A percentile compares a stretch with the other conserved stretches of the same genome.
Evolutionary conservation across 2,888 invertebrate genomes (phyloP).

Genomic region (Morinoia aosen): DNA sequence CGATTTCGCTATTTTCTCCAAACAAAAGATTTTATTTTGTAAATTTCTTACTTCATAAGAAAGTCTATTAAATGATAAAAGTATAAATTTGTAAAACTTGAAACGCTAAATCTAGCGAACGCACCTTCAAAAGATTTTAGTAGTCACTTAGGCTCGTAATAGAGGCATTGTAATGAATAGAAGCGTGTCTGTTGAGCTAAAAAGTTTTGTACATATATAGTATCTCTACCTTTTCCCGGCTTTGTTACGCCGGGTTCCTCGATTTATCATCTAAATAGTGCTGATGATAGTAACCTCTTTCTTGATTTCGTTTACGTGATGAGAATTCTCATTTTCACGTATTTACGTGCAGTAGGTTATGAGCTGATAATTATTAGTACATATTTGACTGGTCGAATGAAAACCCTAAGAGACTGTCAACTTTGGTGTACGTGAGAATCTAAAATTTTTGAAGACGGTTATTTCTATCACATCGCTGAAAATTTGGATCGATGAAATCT

Average conservation of each 20-base stretch:
- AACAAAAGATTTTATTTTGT: background rate
- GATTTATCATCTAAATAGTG: background rate
- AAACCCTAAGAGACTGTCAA: background rate
- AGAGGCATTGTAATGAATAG: slow-evolving; percentile 28
- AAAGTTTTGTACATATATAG: background rate
- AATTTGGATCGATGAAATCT: background rate
- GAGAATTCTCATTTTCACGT: background rate
- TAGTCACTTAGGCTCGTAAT: slow-evolving; percentile 18
- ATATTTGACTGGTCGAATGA: background rate
- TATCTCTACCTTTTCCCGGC: background rate
- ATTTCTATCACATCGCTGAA: background rate
- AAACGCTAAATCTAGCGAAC: background rate
- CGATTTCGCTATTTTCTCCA: background rate
- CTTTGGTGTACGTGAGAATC: background rate
- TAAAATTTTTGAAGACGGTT: background rate
- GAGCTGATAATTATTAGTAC: background rate
- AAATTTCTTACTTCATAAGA: background rate
- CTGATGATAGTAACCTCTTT: background rate
- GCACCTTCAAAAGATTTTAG: background rate
- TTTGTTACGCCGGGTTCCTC: background rate
- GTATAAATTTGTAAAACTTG: background rate
- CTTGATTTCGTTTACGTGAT: background rate
- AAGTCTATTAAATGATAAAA: background rate
- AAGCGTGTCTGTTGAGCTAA: background rate
- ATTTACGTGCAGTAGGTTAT: background rate